Evolutionary conservation across 2,797 vertebrate species (phyloP).

Genomic region (Tolypeutes matacus): DNA sequence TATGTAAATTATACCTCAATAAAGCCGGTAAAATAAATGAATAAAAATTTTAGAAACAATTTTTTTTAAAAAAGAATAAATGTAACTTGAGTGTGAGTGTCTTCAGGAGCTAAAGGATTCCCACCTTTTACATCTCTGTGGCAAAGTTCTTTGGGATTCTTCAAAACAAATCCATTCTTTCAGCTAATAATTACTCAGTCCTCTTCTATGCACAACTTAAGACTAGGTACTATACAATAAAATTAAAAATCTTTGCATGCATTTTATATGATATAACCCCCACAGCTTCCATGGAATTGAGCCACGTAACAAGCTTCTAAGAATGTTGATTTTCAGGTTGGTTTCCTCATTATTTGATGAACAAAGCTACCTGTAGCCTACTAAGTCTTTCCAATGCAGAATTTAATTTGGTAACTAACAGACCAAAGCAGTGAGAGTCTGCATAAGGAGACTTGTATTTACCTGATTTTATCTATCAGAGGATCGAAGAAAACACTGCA

Average conservation of each 20-base stretch:
- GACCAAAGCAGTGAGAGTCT: slow-evolving; percentile 80
- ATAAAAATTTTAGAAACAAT: neutral
- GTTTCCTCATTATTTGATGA: slow-evolving; percentile 84
- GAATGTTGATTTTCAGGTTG: slow-evolving; percentile 83
- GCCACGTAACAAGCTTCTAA: slow-evolving; percentile 82
- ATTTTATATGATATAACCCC: slow-evolving; percentile 80
- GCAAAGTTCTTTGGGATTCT: neutral
- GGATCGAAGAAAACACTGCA: neutral
- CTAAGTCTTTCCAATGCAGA: slow-evolving; percentile 84
- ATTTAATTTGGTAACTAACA: slow-evolving; percentile 87
- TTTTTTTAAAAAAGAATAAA: neutral
- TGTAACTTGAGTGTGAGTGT: neutral
- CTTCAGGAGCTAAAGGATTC: neutral
- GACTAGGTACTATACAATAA: neutral
- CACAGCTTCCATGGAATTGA: slow-evolving; percentile 74
- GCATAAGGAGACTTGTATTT: slow-evolving; percentile 79
- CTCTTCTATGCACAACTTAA: neutral
- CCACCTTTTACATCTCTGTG: neutral
- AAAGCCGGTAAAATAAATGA: slow-evolving; percentile 15
- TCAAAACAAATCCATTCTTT: neutral
- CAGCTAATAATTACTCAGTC: neutral
- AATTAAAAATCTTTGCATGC: slow-evolving; percentile 77
- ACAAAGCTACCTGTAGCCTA: slow-evolving; percentile 84
- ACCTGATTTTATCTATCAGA: neutral
- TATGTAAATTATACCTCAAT: neutral